Evolutionary conservation across 2,797 vertebrate genomes (phyloP).

Genomic region (Neosilurus hyrtlii): DNA sequence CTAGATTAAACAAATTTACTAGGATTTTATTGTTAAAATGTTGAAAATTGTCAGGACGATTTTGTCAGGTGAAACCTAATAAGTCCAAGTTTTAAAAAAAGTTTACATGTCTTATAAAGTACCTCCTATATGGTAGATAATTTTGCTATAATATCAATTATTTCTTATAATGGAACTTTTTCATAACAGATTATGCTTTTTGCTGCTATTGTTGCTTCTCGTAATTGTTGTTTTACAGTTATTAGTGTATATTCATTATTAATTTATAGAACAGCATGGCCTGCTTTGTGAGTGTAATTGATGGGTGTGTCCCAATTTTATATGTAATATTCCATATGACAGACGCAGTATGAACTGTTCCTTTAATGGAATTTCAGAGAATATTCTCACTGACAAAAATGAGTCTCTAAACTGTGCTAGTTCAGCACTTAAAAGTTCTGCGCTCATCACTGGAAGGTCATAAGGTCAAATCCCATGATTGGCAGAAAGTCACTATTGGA

Average conservation of each 20-base stretch:
- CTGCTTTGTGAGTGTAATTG: neutral
- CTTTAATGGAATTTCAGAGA: neutral
- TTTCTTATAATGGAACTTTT: too few species aligned
- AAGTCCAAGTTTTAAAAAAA: too few species aligned
- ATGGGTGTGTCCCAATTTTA: neutral
- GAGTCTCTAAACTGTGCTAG: neutral
- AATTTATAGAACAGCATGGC: neutral
- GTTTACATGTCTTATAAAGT: too few species aligned
- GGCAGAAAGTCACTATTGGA: neutral
- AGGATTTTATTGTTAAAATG: too few species aligned
- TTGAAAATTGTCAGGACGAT: too few species aligned
- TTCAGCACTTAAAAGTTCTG: slow-evolving; percentile 8
- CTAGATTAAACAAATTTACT: too few species aligned
- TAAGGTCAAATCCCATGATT: neutral
- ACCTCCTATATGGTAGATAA: too few species aligned
- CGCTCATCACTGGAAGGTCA: neutral
- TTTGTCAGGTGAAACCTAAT: too few species aligned
- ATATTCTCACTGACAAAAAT: neutral
- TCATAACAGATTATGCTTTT: too few species aligned
- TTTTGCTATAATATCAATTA: too few species aligned
- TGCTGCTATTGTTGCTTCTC: too few species aligned
- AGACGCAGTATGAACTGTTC: neutral
- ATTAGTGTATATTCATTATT: neutral
- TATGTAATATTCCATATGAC: neutral
- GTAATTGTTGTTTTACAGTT: neutral